Evolutionary conservation across 2,113 vertebrate genomes (phyloP), one percentile per base, ranked within the genome.

Genomic region (Eidolon helvum): DNA sequence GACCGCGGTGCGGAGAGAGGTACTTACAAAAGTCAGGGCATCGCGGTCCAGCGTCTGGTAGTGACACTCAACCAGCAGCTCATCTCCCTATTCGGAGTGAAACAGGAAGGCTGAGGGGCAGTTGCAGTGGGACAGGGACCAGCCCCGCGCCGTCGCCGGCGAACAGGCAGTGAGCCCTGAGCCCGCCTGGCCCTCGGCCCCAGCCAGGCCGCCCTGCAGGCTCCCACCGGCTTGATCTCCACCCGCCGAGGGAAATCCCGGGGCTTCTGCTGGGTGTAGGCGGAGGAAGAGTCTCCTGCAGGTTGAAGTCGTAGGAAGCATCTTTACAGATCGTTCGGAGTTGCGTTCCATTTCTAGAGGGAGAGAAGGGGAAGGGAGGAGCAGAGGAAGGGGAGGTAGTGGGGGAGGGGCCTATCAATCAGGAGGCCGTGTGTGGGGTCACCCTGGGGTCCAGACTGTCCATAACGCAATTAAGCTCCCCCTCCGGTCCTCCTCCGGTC

Each of bases 261-360:
- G 11, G 92, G 85, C 88, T 99, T 98, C 97, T 99, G 99, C 3
- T 99, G 86, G 28, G 98, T 98, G 98, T 99, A 99, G 95, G 99
- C 96, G 24, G 99, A 99, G 53, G 98, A 97, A 59, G 98, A 12
- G 92, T 87, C 88, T 99, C 98, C 97, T 99, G 99, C 3, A 99
- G 86, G 28, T 98, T 98, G 98, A 99, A 99, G 95, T 99, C 96
- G 24, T 99, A 99, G 53, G 98, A 97, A 59, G 98, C 98, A 92
- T 99, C 98, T 96, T 98, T 74, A n/a, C 96, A 98, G 82, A 99
- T 75, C n/a, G 98, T 97, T 72, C 96, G 98, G 21, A 99, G 96
- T 90, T 99, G 99, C n/a, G 97, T 43, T 91, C 98, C 98, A n/a
- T 98, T 98, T 95, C 99, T 99, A 45, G 40, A 93, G 45, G 80